A percentile compares a stretch with the other conserved stretches of the same genome.
These are phyloP conservation scores for Anolis carolinensis DNA, from an alignment of 2,113 vertebrate species.

Conservation along the genomic window DNA sequence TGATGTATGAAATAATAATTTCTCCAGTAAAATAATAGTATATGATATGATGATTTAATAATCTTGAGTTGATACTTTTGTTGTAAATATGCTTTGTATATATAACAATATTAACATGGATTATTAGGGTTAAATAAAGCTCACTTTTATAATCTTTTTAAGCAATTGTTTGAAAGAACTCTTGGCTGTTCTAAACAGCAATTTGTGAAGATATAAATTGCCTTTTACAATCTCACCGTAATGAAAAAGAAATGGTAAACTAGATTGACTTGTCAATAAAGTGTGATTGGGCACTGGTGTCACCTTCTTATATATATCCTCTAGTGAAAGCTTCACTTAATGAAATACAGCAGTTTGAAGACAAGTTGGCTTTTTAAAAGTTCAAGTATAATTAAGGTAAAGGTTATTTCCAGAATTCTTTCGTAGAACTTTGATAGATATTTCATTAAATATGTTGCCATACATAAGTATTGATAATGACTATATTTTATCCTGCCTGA, in stretches of 20 bases:
- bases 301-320: conserved; percentile 50
- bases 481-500: no score
- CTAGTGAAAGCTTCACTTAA: conserved; percentile 61
- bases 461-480: no score
- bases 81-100: background rate
- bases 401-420: conserved; percentile 26
- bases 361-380: conserved; percentile 51
- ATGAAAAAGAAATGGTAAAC: conserved; percentile 47
- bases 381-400: conserved; percentile 48
- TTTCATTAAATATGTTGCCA: background rate
- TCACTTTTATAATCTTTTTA: background rate
- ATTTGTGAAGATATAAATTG: conserved; percentile 50
- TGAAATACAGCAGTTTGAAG: conserved; percentile 56
- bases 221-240: conserved; percentile 34
- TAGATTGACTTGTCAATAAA: conserved; percentile 73
- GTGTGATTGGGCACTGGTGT: conserved; percentile 58
- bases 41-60: background rate
- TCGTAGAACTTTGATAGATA: conserved; percentile 36
- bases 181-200: conserved; percentile 34
- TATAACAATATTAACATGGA: conserved; percentile 6
- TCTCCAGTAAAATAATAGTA: background rate
- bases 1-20: no score
- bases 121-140: conserved; percentile 22
- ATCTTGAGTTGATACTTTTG: no score
- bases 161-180: conserved; percentile 30